A percentile compares a stretch with the other conserved stretches of the same genome.
phyloP scores from a whole-genome alignment of 2,113 vertebrate genomes.

The Numenius arquata region DNA sequence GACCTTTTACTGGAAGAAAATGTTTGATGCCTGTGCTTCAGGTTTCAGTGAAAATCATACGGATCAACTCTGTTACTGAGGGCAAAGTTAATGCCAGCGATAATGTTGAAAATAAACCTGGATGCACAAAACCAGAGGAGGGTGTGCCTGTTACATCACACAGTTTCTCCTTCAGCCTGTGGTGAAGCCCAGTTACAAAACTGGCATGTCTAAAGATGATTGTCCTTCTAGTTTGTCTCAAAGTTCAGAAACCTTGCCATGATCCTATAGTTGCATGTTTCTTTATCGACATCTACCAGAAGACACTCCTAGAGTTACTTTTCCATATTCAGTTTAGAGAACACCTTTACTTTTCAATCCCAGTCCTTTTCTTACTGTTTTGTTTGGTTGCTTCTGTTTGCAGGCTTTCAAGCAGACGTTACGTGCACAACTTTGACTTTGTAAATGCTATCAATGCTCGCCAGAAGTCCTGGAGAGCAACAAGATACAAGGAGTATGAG shows the following conservation, averaged over 20 bases:
- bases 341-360: background rate
- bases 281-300: background rate
- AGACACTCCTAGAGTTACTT: background rate
- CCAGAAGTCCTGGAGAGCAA: conserved; percentile 91
- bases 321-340: background rate
- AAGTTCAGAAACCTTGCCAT: background rate
- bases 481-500: conserved; percentile 80
- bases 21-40: background rate
- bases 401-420: conserved; percentile 77
- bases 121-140: background rate
- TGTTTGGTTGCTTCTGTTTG: background rate
- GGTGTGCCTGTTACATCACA: background rate
- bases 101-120: background rate
- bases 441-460: conserved; percentile 82
- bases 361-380: background rate
- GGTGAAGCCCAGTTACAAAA: background rate
- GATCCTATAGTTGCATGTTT: background rate
- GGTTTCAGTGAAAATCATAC: background rate
- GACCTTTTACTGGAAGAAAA: background rate
- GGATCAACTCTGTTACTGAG: background rate
- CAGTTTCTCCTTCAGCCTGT: background rate
- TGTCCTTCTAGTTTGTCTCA: background rate
- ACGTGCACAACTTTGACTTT: conserved; percentile 77
- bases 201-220: background rate
- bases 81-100: background rate